These are phyloP conservation scores for Rosalia funebris DNA, from an alignment of 2,888 invertebrate species.

Conservation along the genomic window DNA sequence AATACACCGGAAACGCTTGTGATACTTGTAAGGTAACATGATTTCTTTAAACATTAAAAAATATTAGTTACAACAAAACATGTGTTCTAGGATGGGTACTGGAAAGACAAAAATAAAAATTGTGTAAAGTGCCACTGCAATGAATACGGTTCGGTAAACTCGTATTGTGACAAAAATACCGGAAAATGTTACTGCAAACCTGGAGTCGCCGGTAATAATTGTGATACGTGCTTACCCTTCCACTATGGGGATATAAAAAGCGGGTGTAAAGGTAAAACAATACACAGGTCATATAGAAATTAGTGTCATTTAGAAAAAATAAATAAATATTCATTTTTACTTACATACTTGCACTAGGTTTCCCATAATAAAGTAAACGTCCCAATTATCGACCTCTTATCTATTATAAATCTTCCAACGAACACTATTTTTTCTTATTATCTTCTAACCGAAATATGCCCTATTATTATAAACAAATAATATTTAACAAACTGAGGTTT, in stretches of 20 bases:
- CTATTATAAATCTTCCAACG: no score
- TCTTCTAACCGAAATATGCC: no score
- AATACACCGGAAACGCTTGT: constrained; percentile 79
- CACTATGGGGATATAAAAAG: constrained; percentile 80
- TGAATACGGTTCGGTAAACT: constrained; percentile 71
- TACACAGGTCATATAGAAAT: no score
- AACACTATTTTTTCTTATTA: no score
- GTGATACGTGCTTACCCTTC: constrained; percentile 79
- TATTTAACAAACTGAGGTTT: no score
- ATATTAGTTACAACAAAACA: no score
- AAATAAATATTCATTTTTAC: no score
- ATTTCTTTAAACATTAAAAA: background rate
- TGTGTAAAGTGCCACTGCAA: constrained; percentile 89
- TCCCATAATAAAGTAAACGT: no score
- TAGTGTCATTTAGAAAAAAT: no score
- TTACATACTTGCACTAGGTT: no score
- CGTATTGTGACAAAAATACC: constrained; percentile 77
- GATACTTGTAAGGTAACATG: constrained; percentile 76
- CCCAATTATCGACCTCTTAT: no score
- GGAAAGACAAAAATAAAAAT: constrained; percentile 80
- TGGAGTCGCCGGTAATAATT: constrained; percentile 78
- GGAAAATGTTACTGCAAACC: constrained; percentile 84
- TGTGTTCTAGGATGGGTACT: constrained; percentile 76
- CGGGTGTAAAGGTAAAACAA: constrained; percentile 86
- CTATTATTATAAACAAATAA: no score